These are phyloP conservation scores for Apodemia duryi DNA, from an alignment of 2,888 invertebrate genomes.

Conservation along the genomic window DNA sequence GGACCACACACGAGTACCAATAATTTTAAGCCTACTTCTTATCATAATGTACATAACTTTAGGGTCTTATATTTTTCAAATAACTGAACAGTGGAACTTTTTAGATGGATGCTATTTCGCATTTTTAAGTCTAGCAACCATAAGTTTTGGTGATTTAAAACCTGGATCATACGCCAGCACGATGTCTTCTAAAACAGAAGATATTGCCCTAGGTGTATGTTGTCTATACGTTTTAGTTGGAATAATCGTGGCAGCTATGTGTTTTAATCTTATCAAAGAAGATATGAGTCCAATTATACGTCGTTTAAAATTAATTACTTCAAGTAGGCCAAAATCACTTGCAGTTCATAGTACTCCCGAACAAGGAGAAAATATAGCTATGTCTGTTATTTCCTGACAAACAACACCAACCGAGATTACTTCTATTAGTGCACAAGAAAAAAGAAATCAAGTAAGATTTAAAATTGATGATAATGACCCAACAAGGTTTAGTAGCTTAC, in stretches of 20 bases:
- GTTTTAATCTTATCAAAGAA: constrained; percentile 91
- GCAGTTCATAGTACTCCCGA: constrained; percentile 70
- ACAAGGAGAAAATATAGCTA: constrained; percentile 71
- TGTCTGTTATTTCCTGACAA: constrained; percentile 79
- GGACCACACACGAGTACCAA: constrained; percentile 88
- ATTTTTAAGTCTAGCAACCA: constrained; percentile 88
- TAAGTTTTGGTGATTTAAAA: constrained; percentile 89
- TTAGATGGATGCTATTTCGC: constrained; percentile 92
- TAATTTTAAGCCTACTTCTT: constrained; percentile 90
- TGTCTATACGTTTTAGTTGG: constrained; percentile 90
- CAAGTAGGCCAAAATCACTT: constrained; percentile 46
- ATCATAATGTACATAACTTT: constrained; percentile 92
- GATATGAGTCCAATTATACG: constrained; percentile 74
- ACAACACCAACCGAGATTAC: constrained; percentile 58
- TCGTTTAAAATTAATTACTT: constrained; percentile 43
- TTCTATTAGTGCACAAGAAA: constrained; percentile 47
- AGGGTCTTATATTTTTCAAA: constrained; percentile 93
- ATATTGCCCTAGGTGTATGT: constrained; percentile 87
- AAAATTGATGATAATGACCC: constrained; percentile 60
- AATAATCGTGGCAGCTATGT: constrained; percentile 92
- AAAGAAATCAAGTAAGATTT: constrained; percentile 56
- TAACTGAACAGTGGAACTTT: constrained; percentile 94
- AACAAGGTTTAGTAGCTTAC: constrained; percentile 78
- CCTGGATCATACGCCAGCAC: constrained; percentile 71
- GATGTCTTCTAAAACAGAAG: constrained; percentile 70